A percentile compares a stretch with the other conserved stretches of the same genome.
phyloP scores from a whole-genome alignment of 2,797 vertebrate species.

The Sorex maritimensis region DNA sequence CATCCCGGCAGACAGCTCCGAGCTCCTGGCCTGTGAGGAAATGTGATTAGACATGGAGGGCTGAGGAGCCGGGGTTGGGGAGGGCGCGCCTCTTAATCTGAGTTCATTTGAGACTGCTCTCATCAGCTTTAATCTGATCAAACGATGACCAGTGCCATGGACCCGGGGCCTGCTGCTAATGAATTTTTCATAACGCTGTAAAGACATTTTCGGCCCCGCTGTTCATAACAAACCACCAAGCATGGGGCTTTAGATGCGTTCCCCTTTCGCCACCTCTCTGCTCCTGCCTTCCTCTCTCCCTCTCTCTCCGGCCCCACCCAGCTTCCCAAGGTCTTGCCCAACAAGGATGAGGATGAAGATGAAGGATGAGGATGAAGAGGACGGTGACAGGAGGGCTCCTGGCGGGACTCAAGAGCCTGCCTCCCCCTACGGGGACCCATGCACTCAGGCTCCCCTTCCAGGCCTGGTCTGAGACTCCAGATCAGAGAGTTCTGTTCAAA shows the following conservation, averaged over 20 bases:
- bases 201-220: conserved; percentile 73
- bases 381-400: background rate
- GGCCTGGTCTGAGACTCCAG: conserved; percentile 68
- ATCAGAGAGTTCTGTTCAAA: conserved; percentile 62
- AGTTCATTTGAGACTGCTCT: conserved; percentile 76
- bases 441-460: conserved; percentile 51
- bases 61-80: background rate
- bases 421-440: conserved; percentile 54
- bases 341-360: background rate
- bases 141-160: conserved; percentile 73
- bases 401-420: background rate
- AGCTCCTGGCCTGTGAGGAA: conserved; percentile 30
- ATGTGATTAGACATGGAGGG: conserved; percentile 35
- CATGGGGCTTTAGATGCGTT: conserved; percentile 44
- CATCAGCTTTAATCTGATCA: conserved; percentile 80
- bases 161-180: conserved; percentile 73
- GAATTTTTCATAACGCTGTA: conserved; percentile 85
- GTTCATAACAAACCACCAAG: conserved; percentile 81
- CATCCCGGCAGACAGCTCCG: conserved; percentile 3
- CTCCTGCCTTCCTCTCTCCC: background rate
- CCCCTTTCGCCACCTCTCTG: conserved; percentile 20
- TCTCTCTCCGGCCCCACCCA: background rate
- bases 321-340: background rate
- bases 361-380: background rate
- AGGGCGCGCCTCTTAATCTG: conserved; percentile 73